These are phyloP conservation scores for Biston betularia DNA, from an alignment of 2,888 invertebrate genomes.

Conservation along the genomic window DNA sequence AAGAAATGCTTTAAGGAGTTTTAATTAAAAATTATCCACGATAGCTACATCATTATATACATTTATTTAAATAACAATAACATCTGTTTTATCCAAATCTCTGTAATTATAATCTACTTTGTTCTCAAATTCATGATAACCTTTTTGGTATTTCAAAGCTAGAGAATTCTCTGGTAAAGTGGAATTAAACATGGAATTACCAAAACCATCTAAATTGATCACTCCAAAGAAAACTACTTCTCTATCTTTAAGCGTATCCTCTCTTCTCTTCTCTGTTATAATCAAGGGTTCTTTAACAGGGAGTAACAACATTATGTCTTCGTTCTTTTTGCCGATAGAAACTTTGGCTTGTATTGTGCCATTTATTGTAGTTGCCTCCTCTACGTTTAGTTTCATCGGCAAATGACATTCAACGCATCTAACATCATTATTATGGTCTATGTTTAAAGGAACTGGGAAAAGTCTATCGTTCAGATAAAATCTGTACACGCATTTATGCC, in stretches of 20 bases:
- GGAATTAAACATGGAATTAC: constrained; percentile 67
- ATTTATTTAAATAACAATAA: constrained; percentile 61
- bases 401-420: constrained; percentile 82
- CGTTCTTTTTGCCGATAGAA: constrained; percentile 59
- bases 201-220: constrained; percentile 64
- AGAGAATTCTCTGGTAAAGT: constrained; percentile 68
- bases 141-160: constrained; percentile 77
- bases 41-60: background rate
- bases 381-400: constrained; percentile 60
- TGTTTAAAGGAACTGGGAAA: constrained; percentile 82
- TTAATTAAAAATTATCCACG: background rate
- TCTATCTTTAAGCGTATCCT: constrained; percentile 43
- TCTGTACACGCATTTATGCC: constrained; percentile 84
- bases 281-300: constrained; percentile 73
- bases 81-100: constrained; percentile 57
- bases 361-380: constrained; percentile 54
- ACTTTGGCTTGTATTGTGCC: constrained; percentile 81
- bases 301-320: constrained; percentile 69
- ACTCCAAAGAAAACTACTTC: constrained; percentile 75
- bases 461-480: constrained; percentile 86
- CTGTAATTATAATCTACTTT: constrained; percentile 58
- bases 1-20: background rate
- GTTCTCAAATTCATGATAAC: constrained; percentile 61
- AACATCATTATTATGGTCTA: constrained; percentile 74
- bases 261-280: constrained; percentile 65